Evolutionary conservation across 2,113 vertebrate species (phyloP), one percentile per base, ranked within the genome.

Genomic region (Nesoenas mayeri): DNA sequence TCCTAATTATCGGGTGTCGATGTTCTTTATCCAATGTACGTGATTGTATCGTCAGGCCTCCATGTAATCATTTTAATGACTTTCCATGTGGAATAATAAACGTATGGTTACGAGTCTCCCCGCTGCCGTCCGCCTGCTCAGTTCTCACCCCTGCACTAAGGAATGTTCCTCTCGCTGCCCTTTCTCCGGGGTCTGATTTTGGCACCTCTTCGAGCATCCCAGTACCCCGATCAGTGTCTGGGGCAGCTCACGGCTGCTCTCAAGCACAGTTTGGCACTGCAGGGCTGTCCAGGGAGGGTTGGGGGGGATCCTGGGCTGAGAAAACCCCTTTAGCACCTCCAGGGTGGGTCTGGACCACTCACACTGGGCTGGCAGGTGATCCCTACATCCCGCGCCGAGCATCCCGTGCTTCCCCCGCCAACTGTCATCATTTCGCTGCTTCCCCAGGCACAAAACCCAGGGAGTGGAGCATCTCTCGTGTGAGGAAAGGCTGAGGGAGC

Each of bases 51-150:
- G 34, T 77, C 81, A 74, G 89, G 93, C 94, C 91, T 91, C 80
- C 34, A 11, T 95, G 96, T 97, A 94, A 88, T 92, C 85, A 62
- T 96, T 92, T 86, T 91, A 29, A 91, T 95, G 94, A 74, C 93
- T 96, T 95, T 85, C 95, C 93, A 11, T 78, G 93, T 72, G 96
- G 77, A 94, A 94, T 91, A 97, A 97, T 97, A 97, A 97, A 97
- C 14, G 0, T 57, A 91, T 29, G 72, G 79, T 88, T 96, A n/a
- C 85, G 6, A 66, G 66, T 21, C 69, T 36, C 38, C 26, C 54
- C 8, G 0, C 12, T 60, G 95, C 74, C 79, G 79, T 15, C 87
- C 2, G 65, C 64, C 88, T 92, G 66, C 61, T 96, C 72, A 15
- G 81, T 96, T n/a, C 47, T 48, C 5, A 0, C 44, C 44, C 44